Conservation (phyloP, 2,113 vertebrate genomes). For the Centrocercus urophasianus region DNA sequence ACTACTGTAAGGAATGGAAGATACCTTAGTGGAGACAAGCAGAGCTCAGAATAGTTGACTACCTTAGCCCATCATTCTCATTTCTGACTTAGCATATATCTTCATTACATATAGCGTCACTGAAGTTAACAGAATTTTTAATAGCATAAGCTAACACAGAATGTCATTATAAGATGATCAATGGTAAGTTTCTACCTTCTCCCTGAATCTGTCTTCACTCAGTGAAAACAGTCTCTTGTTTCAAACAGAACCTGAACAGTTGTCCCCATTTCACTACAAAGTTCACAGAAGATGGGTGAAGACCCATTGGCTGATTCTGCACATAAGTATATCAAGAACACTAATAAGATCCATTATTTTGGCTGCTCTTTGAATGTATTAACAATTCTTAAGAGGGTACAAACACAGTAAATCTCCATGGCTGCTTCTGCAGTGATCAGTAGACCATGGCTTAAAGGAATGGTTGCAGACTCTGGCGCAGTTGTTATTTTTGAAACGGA, state of each 20-base stretch:
- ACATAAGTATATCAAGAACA: background rate
- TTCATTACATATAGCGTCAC: background rate
- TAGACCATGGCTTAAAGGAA: slow-evolving; percentile 14
- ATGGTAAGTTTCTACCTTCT: background rate
- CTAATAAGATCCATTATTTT: slow-evolving; percentile 3
- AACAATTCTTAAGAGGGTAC: background rate
- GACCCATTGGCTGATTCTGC: background rate
- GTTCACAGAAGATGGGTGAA: background rate
- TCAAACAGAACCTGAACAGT: background rate
- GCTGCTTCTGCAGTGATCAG: background rate
- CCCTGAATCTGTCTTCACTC: background rate
- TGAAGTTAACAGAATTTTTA: background rate
- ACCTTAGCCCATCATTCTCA: background rate
- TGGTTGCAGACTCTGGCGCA: background rate
- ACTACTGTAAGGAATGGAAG: background rate
- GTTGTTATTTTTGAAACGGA: background rate
- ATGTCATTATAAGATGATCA: background rate
- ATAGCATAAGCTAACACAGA: background rate
- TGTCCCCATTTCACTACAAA: background rate
- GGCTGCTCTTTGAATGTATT: background rate
- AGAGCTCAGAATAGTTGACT: background rate
- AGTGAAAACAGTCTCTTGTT: background rate
- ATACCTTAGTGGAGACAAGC: background rate
- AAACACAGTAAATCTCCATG: slow-evolving; percentile 13
- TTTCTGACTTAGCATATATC: background rate